phyloP scores from a whole-genome alignment of 1,140 invertebrate genomes.

The Temnothorax curvispinosus region DNA sequence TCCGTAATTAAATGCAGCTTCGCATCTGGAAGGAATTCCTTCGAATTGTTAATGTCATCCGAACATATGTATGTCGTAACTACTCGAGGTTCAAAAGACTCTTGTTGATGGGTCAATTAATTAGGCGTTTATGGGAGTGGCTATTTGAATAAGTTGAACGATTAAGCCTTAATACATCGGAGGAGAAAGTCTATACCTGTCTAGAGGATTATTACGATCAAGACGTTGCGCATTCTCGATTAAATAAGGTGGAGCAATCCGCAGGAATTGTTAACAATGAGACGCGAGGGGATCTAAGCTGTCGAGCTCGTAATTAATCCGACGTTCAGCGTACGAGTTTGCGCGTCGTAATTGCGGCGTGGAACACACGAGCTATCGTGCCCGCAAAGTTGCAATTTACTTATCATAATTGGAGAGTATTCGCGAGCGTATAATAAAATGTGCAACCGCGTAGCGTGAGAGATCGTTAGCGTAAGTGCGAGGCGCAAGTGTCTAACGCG shows the following conservation, averaged over 20 bases:
- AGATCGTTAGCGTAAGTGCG: conserved; percentile 62
- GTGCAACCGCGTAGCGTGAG: conserved; percentile 57
- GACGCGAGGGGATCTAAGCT: conserved; percentile 35
- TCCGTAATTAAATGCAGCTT: background rate
- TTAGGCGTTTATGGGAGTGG: conserved; percentile 41
- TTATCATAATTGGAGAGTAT: conserved; percentile 65
- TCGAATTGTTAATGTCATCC: background rate
- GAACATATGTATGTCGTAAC: conserved; percentile 3
- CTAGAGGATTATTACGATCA: conserved; percentile 49
- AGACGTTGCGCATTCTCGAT: conserved; percentile 53
- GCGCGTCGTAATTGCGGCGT: conserved; percentile 57
- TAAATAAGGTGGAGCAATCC: conserved; percentile 60
- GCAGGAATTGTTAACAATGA: conserved; percentile 58
- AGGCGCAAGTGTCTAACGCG: conserved; percentile 52
- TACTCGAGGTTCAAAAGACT: background rate
- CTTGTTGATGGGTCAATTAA: conserved; percentile 40
- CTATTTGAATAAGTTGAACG: conserved; percentile 48
- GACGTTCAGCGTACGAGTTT: conserved; percentile 54
- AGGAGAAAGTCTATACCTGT: conserved; percentile 29
- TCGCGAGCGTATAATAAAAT: conserved; percentile 64
- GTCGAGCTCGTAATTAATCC: conserved; percentile 58
- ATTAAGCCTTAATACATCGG: conserved; percentile 28
- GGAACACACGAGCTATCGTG: conserved; percentile 49
- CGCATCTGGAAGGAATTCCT: background rate
- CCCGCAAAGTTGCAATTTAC: conserved; percentile 58